A percentile compares a stretch with the other conserved stretches of the same genome.
Conservation (phyloP, 30 jellyfish, hydroid and myxozoan species). For the Aurelia coerulea region DNA sequence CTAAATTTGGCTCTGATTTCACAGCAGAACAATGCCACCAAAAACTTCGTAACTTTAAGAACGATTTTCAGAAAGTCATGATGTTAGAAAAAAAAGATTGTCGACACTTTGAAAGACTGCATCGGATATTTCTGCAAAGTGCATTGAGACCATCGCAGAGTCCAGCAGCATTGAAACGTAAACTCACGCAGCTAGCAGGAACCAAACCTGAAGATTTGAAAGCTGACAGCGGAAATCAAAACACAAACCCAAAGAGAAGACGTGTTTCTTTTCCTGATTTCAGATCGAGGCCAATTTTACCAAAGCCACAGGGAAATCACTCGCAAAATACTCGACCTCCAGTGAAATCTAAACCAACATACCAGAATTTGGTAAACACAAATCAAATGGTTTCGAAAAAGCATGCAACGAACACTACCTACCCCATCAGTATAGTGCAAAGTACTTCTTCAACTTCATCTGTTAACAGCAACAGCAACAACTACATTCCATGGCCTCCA, state of each 20-base stretch:
- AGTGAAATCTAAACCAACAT: neutral
- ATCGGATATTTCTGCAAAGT: slow-evolving; percentile 51
- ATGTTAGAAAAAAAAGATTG: slow-evolving; percentile 74
- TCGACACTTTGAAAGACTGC: slow-evolving; percentile 66
- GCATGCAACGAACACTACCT: neutral
- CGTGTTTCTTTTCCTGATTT: slow-evolving; percentile 24
- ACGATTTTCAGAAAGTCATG: slow-evolving; percentile 87
- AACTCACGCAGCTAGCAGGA: slow-evolving; percentile 69
- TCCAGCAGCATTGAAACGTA: slow-evolving; percentile 74
- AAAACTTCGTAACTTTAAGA: slow-evolving; percentile 80
- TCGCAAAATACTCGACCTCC: neutral
- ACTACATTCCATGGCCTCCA: neutral
- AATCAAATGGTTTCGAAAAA: neutral
- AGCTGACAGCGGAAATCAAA: neutral
- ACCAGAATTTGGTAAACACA: neutral
- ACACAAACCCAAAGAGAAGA: slow-evolving; percentile 17
- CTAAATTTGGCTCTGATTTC: slow-evolving; percentile 65
- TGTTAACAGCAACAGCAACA: neutral
- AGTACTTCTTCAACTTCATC: neutral
- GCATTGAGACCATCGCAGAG: slow-evolving; percentile 60
- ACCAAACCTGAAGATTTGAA: slow-evolving; percentile 25
- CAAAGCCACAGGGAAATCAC: neutral
- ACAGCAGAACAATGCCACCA: slow-evolving; percentile 89
- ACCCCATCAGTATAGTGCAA: neutral
- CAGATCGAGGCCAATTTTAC: slow-evolving; percentile 26